Conservation (phyloP, 1,140 invertebrate species). For the Augochlora pura region DNA sequence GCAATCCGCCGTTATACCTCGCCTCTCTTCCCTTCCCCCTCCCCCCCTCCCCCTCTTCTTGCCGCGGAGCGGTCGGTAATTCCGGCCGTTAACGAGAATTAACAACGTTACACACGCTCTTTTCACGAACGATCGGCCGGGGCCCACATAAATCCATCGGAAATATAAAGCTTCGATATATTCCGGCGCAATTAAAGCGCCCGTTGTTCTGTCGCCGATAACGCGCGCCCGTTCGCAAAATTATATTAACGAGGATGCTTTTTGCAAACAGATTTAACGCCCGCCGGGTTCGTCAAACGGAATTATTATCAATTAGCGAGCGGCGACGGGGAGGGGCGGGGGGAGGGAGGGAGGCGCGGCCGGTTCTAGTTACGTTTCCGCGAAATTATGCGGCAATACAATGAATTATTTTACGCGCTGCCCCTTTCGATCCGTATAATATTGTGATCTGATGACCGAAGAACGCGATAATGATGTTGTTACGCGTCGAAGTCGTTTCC, state of each 20-base stretch:
- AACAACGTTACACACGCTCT: conserved; percentile 28
- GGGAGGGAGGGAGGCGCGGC: too few relatives aligned
- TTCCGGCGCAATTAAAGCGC: conserved; percentile 30
- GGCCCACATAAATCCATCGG: conserved; percentile 18
- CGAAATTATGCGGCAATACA: conserved; percentile 16
- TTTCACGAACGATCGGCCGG: background rate
- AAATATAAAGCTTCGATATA: conserved; percentile 32
- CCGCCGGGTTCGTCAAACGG: conserved; percentile 14
- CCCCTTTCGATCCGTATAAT: background rate
- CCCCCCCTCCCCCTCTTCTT: too few relatives aligned
- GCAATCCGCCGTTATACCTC: background rate
- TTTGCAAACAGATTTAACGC: conserved; percentile 19
- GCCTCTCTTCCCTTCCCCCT: too few relatives aligned
- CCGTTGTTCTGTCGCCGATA: conserved; percentile 18
- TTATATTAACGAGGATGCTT: conserved; percentile 2
- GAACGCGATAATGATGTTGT: background rate
- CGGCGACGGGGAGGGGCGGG: too few relatives aligned
- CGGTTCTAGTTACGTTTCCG: conserved; percentile 7
- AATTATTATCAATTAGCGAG: conserved; percentile 28
- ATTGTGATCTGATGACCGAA: background rate
- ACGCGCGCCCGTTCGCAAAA: background rate
- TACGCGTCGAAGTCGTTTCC: background rate
- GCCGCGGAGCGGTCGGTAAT: background rate
- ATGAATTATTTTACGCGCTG: background rate
- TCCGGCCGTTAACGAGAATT: conserved; percentile 36